Conservation (phyloP, 2,797 vertebrate species). For the Typhlichthys eigenmanni region DNA sequence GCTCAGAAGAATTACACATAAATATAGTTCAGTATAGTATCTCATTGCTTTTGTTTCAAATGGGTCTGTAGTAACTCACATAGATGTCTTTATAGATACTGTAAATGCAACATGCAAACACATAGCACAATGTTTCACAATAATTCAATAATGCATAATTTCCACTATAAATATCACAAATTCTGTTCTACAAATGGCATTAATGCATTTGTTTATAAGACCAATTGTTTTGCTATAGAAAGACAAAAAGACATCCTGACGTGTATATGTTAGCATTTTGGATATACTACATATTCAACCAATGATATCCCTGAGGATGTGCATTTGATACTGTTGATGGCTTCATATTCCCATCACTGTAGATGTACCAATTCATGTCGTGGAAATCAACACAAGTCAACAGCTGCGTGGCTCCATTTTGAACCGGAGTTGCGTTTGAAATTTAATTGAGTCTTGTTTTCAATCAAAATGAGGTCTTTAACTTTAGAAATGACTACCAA, state of each 20-base stretch:
- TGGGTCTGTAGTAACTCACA: not conserved
- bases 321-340: constrained; percentile 66
- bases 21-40: no score
- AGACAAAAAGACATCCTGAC: constrained; percentile 39
- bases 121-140: not conserved
- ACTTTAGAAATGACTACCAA: constrained; percentile 20
- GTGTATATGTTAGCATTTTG: constrained; percentile 56
- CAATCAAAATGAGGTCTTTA: constrained; percentile 22
- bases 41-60: no score
- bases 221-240: constrained; percentile 37
- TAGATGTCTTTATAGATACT: not conserved
- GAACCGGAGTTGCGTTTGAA: constrained; percentile 24
- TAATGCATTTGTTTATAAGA: constrained; percentile 38
- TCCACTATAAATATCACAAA: not conserved
- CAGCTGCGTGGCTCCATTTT: constrained; percentile 40
- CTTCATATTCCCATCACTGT: constrained; percentile 43
- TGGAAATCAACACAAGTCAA: constrained; percentile 34
- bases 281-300: constrained; percentile 61
- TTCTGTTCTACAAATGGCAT: constrained; percentile 23
- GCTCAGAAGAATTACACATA: no score
- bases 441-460: constrained; percentile 39
- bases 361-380: constrained; percentile 44
- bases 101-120: not conserved
- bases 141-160: not conserved
- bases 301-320: constrained; percentile 55